Evolutionary conservation across 2,797 vertebrate species (phyloP).

Genomic region (Synanceia verrucosa): DNA sequence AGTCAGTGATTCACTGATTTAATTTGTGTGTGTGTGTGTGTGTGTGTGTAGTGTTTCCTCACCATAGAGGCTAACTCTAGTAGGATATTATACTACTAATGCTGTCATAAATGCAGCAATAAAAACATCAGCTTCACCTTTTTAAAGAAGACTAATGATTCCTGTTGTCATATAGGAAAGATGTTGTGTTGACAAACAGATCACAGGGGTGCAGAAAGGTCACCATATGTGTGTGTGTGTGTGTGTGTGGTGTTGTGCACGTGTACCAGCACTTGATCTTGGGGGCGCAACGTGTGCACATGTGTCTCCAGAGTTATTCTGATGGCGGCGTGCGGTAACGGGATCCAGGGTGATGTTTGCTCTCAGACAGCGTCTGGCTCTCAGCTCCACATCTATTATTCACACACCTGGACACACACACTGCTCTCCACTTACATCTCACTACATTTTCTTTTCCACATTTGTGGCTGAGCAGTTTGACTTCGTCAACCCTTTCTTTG

Average conservation of each 20-base stretch:
- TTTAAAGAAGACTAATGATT: constrained; percentile 22
- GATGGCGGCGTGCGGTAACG: constrained; percentile 77
- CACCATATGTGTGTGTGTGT: constrained; percentile 14
- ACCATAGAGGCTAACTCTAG: neutral
- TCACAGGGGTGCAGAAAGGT: constrained; percentile 41
- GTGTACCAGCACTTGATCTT: constrained; percentile 10
- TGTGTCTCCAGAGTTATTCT: constrained; percentile 72
- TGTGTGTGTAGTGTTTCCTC: constrained; percentile 14
- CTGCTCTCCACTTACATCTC: neutral
- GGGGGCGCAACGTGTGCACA: neutral
- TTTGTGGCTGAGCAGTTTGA: neutral
- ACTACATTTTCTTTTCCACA: constrained; percentile 21
- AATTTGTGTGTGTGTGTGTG: constrained; percentile 13
- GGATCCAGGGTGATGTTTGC: constrained; percentile 76
- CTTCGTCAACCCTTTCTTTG: neutral
- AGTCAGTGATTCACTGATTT: constrained; percentile 59
- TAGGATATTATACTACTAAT: constrained; percentile 2
- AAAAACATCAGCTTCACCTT: constrained; percentile 7
- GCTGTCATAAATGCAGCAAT: neutral
- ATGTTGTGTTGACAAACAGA: constrained; percentile 28
- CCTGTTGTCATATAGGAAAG: constrained; percentile 3
- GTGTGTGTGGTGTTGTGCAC: neutral
- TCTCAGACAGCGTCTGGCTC: constrained; percentile 77
- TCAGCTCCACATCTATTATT: constrained; percentile 81
- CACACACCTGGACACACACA: constrained; percentile 69